A percentile compares a stretch with the other conserved stretches of the same genome.
Evolutionary conservation across 2,888 invertebrate species (phyloP).

Genomic region (Reticulitermes lucifugus): DNA sequence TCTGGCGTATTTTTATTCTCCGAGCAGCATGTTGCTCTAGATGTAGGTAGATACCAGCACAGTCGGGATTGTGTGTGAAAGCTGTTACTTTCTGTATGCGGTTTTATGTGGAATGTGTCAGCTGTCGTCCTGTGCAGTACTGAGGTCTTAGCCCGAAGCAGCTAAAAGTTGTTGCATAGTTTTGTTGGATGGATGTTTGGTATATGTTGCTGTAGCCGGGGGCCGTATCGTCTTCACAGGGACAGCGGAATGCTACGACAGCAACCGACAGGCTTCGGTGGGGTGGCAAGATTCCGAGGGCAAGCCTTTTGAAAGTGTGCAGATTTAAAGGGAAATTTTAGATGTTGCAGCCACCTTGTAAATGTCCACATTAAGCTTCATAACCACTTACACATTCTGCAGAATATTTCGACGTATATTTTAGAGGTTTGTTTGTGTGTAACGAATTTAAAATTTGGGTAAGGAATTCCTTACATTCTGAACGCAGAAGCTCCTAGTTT

Average conservation of each 20-base stretch:
- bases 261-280: background rate
- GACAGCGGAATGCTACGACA: slow-evolving; percentile 34
- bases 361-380: background rate
- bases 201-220: slow-evolving; percentile 14
- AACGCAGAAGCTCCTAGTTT: background rate
- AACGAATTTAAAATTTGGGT: background rate
- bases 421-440: background rate
- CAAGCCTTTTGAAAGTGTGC: background rate
- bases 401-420: background rate
- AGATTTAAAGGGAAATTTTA: background rate
- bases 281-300: slow-evolving; percentile 20
- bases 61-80: background rate
- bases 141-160: background rate
- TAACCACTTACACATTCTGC: background rate
- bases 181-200: background rate
- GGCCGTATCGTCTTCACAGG: background rate
- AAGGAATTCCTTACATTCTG: background rate
- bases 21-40: too few species aligned
- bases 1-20: too few species aligned
- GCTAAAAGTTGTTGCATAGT: slow-evolving; percentile 35
- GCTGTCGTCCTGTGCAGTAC: slow-evolving; percentile 3
- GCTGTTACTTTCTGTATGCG: slow-evolving; percentile 5
- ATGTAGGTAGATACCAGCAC: too few species aligned
- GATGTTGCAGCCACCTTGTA: background rate
- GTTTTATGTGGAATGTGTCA: slow-evolving; percentile 20